A percentile compares a stretch with the other conserved stretches of the same genome.
phyloP scores from a whole-genome alignment of 53 echinoderm and acorn worm species.

The Temnopleurus reevesii region DNA sequence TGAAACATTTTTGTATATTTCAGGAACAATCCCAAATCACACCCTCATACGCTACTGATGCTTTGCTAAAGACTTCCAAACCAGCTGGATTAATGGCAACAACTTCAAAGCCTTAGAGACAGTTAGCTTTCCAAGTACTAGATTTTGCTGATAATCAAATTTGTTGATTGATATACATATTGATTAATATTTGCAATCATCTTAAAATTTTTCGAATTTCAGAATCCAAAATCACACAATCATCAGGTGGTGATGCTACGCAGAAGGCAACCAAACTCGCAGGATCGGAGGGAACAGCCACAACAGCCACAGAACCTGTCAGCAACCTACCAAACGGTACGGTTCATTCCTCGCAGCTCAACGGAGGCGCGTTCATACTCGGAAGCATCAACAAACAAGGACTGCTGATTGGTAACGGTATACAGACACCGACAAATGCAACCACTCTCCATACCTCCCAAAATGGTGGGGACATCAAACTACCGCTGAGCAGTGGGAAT shows the following conservation, averaged over 20 bases:
- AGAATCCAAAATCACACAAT: neutral
- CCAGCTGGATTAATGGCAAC: too few relatives aligned
- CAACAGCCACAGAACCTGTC: neutral
- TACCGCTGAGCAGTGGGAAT: neutral
- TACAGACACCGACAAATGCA: neutral
- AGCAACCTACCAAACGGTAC: conserved; percentile 42
- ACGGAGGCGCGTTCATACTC: neutral
- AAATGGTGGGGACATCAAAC: neutral
- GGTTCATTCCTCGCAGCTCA: neutral
- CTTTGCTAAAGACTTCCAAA: too few relatives aligned
- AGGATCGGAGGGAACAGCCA: neutral
- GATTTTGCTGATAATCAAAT: too few relatives aligned
- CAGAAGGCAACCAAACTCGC: conserved; percentile 21
- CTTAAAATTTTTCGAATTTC: too few relatives aligned
- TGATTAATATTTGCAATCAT: too few relatives aligned
- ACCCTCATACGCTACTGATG: too few relatives aligned
- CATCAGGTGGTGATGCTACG: neutral
- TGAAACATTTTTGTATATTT: too few relatives aligned
- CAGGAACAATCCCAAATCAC: too few relatives aligned
- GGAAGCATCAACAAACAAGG: neutral
- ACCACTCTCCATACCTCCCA: neutral
- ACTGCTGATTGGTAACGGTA: neutral
- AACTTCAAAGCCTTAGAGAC: too few relatives aligned
- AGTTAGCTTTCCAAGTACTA: too few relatives aligned
- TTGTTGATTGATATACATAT: too few relatives aligned